These are phyloP conservation scores for Eupsilia transversa DNA, from an alignment of 2,888 invertebrate species.

Conservation along the genomic window DNA sequence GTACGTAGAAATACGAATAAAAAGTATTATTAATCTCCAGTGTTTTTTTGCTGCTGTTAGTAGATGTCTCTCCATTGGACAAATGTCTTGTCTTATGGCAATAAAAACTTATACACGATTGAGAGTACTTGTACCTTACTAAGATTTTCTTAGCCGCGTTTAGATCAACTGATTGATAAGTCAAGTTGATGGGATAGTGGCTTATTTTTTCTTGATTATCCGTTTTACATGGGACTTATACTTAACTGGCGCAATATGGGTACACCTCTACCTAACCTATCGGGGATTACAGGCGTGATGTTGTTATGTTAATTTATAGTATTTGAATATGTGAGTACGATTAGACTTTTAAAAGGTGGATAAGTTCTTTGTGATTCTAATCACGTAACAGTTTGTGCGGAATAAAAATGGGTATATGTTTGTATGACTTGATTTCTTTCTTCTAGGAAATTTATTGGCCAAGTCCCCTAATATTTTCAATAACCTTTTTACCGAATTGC, in stretches of 20 bases:
- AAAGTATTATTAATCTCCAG: constrained; percentile 35
- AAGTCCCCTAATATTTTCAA: not conserved
- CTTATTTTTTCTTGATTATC: constrained; percentile 10
- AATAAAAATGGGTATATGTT: constrained; percentile 24
- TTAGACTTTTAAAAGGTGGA: not conserved
- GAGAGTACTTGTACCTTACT: constrained; percentile 38
- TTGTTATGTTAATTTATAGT: no score
- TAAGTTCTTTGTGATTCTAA: constrained; percentile 16
- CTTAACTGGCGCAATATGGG: no score
- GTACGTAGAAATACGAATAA: constrained; percentile 18
- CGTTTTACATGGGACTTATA: no score
- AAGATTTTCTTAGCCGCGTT: constrained; percentile 37
- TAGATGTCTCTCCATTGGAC: constrained; percentile 49
- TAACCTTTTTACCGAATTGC: not conserved
- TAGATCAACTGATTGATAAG: constrained; percentile 46
- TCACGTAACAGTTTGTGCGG: constrained; percentile 3
- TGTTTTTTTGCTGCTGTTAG: constrained; percentile 40
- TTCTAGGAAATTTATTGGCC: not conserved
- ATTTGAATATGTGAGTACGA: not conserved
- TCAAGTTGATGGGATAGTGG: constrained; percentile 22
- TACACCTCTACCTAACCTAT: no score
- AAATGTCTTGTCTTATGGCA: constrained; percentile 46
- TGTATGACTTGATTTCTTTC: not conserved
- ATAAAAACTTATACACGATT: constrained; percentile 51
- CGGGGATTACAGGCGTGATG: no score